phyloP scores from a whole-genome alignment of 2,797 vertebrate species.

The Okamejei kenojei region DNA sequence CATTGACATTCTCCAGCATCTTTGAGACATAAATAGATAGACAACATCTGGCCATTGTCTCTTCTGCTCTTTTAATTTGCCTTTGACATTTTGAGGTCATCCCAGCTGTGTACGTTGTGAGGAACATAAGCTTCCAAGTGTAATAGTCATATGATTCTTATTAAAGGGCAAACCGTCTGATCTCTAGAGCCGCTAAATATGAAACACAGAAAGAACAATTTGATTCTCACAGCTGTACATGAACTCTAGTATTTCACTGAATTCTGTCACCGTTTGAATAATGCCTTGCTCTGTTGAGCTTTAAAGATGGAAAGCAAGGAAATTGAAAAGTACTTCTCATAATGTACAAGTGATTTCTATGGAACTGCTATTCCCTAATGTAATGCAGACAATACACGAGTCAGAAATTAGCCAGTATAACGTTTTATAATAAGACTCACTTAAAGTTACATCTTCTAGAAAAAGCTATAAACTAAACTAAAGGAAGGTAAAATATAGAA shows the following conservation, averaged over 20 bases:
- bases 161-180: conserved; percentile 23
- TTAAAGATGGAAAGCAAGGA: background rate
- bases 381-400: background rate
- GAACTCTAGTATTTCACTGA: background rate
- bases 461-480: too few species aligned
- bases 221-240: background rate
- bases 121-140: background rate
- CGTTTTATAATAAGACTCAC: background rate
- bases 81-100: background rate
- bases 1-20: background rate
- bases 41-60: conserved; percentile 22
- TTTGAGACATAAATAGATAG: conserved; percentile 12
- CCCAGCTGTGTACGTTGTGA: conserved; percentile 1
- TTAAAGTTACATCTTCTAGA: background rate
- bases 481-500: background rate
- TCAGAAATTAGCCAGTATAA: background rate
- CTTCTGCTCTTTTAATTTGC: background rate
- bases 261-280: conserved; percentile 1
- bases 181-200: background rate
- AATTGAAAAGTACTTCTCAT: background rate
- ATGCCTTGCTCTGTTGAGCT: background rate
- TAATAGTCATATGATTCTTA: conserved; percentile 14
- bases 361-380: background rate
- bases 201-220: background rate
- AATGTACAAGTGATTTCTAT: background rate